Evolutionary conservation across 2,888 invertebrate genomes (phyloP), one percentile per base, ranked within the genome.

Genomic region (Heliothis peltigera): DNA sequence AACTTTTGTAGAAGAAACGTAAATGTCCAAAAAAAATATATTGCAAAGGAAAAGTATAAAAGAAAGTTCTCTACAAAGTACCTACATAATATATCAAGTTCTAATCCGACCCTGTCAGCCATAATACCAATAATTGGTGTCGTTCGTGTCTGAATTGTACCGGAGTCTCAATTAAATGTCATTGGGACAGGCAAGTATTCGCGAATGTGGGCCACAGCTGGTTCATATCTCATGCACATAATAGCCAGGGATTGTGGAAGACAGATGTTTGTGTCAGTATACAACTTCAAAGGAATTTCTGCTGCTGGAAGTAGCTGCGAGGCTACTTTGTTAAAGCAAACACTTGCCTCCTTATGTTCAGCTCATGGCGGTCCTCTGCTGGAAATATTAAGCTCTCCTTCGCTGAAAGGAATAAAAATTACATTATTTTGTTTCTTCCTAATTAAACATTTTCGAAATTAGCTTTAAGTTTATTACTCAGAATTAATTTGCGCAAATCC

Each of bases 91-190:
- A 19, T 48, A 1, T 46, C 12, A 12, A n/a, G 4, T 15, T 35
- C 44, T 25, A 71, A 64, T 56, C 10, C 62, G 51, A n/a, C 67
- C 62, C 81, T 75, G 63, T 32, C 52, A 21, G n/a, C 70, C 73
- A 79, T 84, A 83, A 84, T 72, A 70, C 69, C 80, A 77, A 82
- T 84, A 81, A 84, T 82, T 79, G 82, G 75, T 65, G 74, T 68
- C 61, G 48, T 56, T 56, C 47, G 56, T 64, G 62, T 69, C 39
- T 57, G 60, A 71, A 73, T 77, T 51, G 52, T 48, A 63, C 64
- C 64, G 43, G 51, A 53, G 64, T 74, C 80, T 79, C 81, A 83
- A 84, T 83, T 79, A 85, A 87, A 87, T 87, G 86, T 84, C 86
- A 86, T 63, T 84, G 44, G 82, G 61, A 59, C 77, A 75, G 68